A percentile compares a stretch with the other conserved stretches of the same genome.
Conservation (phyloP, 2,113 vertebrate genomes). For the Excalfactoria chinensis region DNA sequence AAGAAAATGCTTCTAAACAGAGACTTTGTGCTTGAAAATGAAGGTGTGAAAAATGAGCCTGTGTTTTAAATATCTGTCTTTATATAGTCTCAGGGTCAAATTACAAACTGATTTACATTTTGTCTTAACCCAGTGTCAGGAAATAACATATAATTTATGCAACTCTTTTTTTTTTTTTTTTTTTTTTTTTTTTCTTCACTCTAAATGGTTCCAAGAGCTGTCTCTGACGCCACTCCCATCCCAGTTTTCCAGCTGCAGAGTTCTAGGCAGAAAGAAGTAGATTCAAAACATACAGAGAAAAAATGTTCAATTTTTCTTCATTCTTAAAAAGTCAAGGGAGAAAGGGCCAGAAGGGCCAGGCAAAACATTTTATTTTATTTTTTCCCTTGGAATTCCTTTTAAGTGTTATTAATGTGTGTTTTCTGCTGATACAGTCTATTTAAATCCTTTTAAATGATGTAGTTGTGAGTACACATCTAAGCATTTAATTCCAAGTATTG, state of each 20-base stretch:
- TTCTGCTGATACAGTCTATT: neutral
- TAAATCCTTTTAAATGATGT: neutral
- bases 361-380: neutral
- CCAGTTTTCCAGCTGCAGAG: neutral
- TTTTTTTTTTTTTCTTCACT: neutral
- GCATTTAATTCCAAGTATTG: neutral
- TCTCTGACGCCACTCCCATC: neutral
- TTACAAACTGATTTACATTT: constrained; percentile 39
- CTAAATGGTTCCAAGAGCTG: neutral
- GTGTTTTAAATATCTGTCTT: constrained; percentile 7
- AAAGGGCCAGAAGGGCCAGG: neutral
- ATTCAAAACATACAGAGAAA: neutral
- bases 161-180: neutral
- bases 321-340: neutral
- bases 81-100: neutral
- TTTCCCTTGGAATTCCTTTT: neutral
- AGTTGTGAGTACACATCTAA: neutral
- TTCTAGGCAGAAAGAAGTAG: neutral
- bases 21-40: neutral
- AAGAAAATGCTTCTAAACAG: neutral
- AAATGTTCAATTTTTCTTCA: neutral
- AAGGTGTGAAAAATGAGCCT: neutral
- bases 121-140: neutral
- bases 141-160: constrained; percentile 1
- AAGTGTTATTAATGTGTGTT: neutral